Conservation (phyloP, 2,888 invertebrate genomes). For the Lampropteryx suffumata region DNA sequence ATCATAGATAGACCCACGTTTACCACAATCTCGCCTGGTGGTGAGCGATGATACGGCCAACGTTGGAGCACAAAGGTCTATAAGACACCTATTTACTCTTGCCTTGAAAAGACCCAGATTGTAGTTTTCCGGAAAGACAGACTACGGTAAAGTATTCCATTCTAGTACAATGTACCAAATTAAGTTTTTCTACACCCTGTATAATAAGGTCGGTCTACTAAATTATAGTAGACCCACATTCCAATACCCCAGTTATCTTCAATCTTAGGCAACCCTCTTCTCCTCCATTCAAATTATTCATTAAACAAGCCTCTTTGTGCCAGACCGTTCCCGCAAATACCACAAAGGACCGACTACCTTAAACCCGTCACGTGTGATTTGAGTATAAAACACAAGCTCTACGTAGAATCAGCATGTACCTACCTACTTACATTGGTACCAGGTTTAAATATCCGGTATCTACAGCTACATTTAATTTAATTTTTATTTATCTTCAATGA, state of each 20-base stretch:
- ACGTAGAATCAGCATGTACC: conserved; percentile 11
- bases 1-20: too few species aligned
- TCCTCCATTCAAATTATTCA: conserved; percentile 34
- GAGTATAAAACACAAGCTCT: conserved; percentile 26
- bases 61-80: too few species aligned
- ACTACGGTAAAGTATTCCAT: too few species aligned
- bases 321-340: conserved; percentile 30
- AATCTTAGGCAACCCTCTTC: conserved; percentile 30
- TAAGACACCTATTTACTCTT: too few species aligned
- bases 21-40: too few species aligned
- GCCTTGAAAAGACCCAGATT: too few species aligned
- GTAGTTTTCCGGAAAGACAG: too few species aligned
- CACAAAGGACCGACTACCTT: conserved; percentile 31
- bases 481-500: too few species aligned
- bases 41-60: too few species aligned
- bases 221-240: conserved; percentile 29
- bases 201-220: conserved; percentile 16
- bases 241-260: conserved; percentile 33
- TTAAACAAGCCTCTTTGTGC: conserved; percentile 36
- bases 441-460: too few species aligned
- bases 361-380: conserved; percentile 22
- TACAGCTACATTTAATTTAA: too few species aligned
- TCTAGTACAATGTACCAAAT: too few species aligned
- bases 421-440: not conserved
- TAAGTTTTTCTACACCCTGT: not conserved